phyloP scores from a whole-genome alignment of 2,797 vertebrate species.

The Spheniscus humboldti region DNA sequence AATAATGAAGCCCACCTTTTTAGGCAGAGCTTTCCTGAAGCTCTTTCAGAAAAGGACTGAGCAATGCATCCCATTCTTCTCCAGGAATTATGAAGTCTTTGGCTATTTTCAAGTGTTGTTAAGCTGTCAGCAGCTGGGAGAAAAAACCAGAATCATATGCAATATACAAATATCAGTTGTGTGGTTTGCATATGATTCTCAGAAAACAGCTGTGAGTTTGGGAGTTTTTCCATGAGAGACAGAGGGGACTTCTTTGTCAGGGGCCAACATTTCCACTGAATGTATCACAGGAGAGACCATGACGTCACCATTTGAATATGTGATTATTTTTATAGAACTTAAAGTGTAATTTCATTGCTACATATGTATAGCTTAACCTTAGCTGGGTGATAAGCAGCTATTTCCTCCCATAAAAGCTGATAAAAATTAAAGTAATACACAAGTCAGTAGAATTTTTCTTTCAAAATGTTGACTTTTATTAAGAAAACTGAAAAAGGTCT shows the following conservation, averaged over 20 bases:
- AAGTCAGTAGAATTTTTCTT: neutral
- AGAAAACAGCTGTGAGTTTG: constrained; percentile 3
- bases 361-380: neutral
- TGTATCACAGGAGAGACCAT: neutral
- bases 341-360: neutral
- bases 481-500: neutral
- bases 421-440: neutral
- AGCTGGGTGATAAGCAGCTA: neutral
- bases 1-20: neutral
- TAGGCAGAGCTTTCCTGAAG: neutral
- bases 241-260: neutral
- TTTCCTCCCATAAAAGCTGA: neutral
- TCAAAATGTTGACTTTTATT: neutral
- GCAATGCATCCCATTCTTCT: neutral
- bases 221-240: neutral
- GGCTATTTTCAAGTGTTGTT: neutral
- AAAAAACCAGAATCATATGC: neutral
- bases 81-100: neutral
- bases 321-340: neutral
- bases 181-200: neutral
- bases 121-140: neutral
- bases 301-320: neutral
- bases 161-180: neutral
- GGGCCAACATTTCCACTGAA: neutral
- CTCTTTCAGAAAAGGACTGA: neutral